Percentiles rank a stretch among this genome's conserved stretches.
These are phyloP conservation scores for Rachycentron canadum DNA, from an alignment of 2,797 vertebrate species.

Conservation along the genomic window DNA sequence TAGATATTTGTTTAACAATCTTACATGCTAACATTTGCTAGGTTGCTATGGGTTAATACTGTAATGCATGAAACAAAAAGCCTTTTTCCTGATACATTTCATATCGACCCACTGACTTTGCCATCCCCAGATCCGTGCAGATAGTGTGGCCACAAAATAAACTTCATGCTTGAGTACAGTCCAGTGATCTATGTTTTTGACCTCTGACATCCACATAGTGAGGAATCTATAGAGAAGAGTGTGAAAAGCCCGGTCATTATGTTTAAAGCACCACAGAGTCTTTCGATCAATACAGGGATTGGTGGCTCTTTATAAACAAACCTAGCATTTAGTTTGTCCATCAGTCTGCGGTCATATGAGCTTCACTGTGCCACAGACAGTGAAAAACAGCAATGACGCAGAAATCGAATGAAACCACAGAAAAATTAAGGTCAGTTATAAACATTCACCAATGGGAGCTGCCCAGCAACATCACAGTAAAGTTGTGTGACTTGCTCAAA, in stretches of 20 bases:
- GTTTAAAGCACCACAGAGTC: background rate
- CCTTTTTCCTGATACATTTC: too few relatives aligned
- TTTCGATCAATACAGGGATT: constrained; percentile 13
- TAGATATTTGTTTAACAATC: background rate
- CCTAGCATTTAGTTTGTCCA: background rate
- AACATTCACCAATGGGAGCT: constrained; percentile 14
- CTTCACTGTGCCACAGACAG: background rate
- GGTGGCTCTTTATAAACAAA: background rate
- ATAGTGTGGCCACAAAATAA: background rate
- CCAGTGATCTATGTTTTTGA: constrained; percentile 26
- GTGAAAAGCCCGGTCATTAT: constrained; percentile 1
- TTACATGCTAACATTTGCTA: background rate
- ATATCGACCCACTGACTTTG: too few relatives aligned
- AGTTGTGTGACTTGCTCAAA: constrained; percentile 59
- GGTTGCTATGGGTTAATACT: background rate
- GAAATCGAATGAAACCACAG: constrained; percentile 33
- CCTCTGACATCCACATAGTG: constrained; percentile 10
- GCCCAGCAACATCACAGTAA: constrained; percentile 16
- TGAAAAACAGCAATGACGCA: constrained; percentile 19
- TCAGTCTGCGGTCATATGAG: constrained; percentile 1
- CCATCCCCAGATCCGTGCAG: background rate
- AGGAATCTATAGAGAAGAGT: background rate
- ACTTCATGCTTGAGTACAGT: background rate
- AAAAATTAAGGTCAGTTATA: constrained; percentile 51
- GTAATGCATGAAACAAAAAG: too few relatives aligned